Base-by-base conservation (phyloP, 2,113 vertebrate species). In the Anthoscopus minutus region DNA sequence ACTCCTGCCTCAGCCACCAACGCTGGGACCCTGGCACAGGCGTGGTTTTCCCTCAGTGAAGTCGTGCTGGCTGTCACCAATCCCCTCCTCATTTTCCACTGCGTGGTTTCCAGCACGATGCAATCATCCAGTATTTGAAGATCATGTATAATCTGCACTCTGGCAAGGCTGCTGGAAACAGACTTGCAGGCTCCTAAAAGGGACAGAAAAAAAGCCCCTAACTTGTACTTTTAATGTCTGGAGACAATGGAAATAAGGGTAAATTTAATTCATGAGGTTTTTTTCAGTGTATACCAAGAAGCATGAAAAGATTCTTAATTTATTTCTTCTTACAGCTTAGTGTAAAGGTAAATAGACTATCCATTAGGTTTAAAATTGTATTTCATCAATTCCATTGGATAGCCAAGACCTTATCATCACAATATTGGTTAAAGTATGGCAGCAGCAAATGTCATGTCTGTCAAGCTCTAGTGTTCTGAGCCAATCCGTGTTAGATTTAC, bases 361-460 rank as follows among this genome's bases (percentile, higher is more conserved):
- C 93, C 85, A 97, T 97, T 97, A 96, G 88, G 84, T 97, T 96
- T 96, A 93, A 96, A 97, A 97, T 97, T 97, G 93, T 96, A 97
- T 97, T 98, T 97, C 86, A 94, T 94, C 88, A 96, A 94, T 97
- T 97, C 91, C 96, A 93, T 96, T 96, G 96, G 96, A 96, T 94
- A 97, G 84, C 95, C 89, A 95, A 96, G 95, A 97, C 96, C 95
- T 98, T 97, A 97, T 98, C 96, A 97, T 96, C 94, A 96, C 86
- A 95, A 94, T 97, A 97, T 93, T 96, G 93, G 94, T 95, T 97
- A 97, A 96, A 97, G 94, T 94, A 94, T 96, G 96, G 91, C 96
- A 97, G 96, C 87, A 94, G 93, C 96, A 98, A 98, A 98, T 97
- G 97, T 97, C 97, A 98, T 70, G 94, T 96, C 98, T 97, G 97